Base-by-base conservation (phyloP, 2,888 invertebrate species). In the Cetonia aurata region DNA sequence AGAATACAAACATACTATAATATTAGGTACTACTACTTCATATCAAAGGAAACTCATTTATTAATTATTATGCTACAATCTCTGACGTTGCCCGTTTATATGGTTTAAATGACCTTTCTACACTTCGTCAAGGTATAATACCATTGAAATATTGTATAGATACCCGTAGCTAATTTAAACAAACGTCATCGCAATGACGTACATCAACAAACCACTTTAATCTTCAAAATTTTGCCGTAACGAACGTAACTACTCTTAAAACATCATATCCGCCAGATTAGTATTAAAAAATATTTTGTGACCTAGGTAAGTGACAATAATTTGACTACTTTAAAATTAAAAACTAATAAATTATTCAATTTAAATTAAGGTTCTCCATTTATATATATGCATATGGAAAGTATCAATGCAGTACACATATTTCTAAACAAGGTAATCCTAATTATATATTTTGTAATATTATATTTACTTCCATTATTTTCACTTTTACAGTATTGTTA, bases 71-170 rank as follows among this genome's bases (percentile, higher is more conserved):
- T 37, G 37, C 10, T 9, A 10, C 37, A 37, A 37, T 37, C 37
- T 37, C 37, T 37, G 37, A 37, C 37, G 37, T 37, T 9, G 6
- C 37, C 6, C 9, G 37, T 56, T 56, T 56, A 56, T 41, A 56
- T 41, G 15, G 37, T 41, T 56, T 17, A 56, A 56, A 41, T 41
- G 56, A 56, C 56, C 56, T 56, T 56, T 56, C 52, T 52, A 52
- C 52, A 41, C 37, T 56, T 56, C 56, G 17, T 56, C 56, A 56
- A 56, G 56, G 56, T 56, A 56, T 56, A 41, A 19, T 25, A 52
- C 56, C 56, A 56, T 41, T 6, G 15, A 56, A 25, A 56, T 15
- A 41, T 15, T 15, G 10, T 50, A 6, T 37, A 33, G 13, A 9
- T 48, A 15, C 15, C 19, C 52, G 52, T 52, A 52, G 17, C 52